Base-by-base conservation (phyloP, 2,888 invertebrate species). In the Agrochola circellaris region DNA sequence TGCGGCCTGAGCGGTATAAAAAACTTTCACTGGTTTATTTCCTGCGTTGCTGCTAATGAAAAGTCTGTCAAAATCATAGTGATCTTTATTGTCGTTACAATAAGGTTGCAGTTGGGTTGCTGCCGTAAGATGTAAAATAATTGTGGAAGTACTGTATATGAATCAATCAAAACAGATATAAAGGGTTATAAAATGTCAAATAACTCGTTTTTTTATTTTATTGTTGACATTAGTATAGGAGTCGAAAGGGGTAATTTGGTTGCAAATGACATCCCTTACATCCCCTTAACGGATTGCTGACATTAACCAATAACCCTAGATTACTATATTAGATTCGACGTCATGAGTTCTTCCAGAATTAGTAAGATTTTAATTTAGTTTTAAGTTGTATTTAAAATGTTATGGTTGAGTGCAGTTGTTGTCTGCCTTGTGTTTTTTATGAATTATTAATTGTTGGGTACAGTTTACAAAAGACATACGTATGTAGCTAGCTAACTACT, bases 391-490 rank as follows among this genome's bases (percentile, higher is more conserved):
- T 64, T n/a, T 26, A 26, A 45, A 45, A 20, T 65, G 26, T 66
- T 66, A 20, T 23, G 51, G 17, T 23, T 26, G 38, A 72, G 17
- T 17, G 54, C 7, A 30, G 30, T 26, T 9, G 23, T 45, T 34
- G 11, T 45, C 15, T 23, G 4, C 6, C 5, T 34, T 56, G 30
- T 45, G 56, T 75, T 58, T 13, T 17, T 64, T 64, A 64, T 64
- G 51, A 62, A 26, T n/a, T 75, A 61, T 76, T 64, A 38, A 38
- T 75, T 26, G 5, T 38, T 34, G 23, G 20, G 65, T 26, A 79
- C 20, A 77, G 54, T n/a, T n/a, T 3, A 56, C n/a, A 56, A 56
- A 56, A n/a, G 6, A 45, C 6, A 45, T 15, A 45, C 15, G 45
- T 45, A 42, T 42, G 9, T 42, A 42, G 42, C 11, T 42, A 42